Evolutionary conservation across 2,113 vertebrate genomes (phyloP).

Genomic region (Mormoops blainvillei): DNA sequence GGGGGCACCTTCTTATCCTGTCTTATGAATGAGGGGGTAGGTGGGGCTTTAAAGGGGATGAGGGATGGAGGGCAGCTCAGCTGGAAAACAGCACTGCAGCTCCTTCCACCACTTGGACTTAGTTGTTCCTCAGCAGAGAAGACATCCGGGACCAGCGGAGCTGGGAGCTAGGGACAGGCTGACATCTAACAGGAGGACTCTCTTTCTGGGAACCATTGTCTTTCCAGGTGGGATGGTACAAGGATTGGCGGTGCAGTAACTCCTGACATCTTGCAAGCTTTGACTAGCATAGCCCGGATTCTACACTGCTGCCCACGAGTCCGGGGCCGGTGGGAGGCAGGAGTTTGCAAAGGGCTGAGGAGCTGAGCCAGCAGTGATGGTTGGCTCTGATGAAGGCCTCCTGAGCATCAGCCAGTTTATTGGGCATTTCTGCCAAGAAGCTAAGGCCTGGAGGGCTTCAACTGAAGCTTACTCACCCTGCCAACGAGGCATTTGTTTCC

Average conservation of each 20-base stretch:
- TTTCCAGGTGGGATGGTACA: neutral
- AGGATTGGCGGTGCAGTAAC: neutral
- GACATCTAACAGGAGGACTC: neutral
- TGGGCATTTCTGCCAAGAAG: neutral
- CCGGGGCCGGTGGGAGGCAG: neutral
- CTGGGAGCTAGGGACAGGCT: neutral
- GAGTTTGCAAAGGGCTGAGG: neutral
- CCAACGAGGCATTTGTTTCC: neutral
- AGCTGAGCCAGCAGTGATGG: neutral
- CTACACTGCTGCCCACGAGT: neutral
- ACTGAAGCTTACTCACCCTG: neutral
- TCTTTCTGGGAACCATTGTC: neutral
- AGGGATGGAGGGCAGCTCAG: neutral
- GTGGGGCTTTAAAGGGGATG: neutral
- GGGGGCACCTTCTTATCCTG: neutral
- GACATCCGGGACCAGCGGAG: neutral
- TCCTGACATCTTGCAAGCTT: neutral
- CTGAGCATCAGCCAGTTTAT: neutral
- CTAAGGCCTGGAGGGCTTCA: neutral
- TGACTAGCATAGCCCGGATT: fast-evolving
- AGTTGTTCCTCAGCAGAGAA: neutral
- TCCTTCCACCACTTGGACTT: neutral
- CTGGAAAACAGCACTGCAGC: neutral
- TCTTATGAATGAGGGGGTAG: neutral
- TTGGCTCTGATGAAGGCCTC: neutral